Evolutionary conservation across 2,113 vertebrate species (phyloP), one percentile per base, ranked within the genome.

Genomic region (Oryzias javanicus): DNA sequence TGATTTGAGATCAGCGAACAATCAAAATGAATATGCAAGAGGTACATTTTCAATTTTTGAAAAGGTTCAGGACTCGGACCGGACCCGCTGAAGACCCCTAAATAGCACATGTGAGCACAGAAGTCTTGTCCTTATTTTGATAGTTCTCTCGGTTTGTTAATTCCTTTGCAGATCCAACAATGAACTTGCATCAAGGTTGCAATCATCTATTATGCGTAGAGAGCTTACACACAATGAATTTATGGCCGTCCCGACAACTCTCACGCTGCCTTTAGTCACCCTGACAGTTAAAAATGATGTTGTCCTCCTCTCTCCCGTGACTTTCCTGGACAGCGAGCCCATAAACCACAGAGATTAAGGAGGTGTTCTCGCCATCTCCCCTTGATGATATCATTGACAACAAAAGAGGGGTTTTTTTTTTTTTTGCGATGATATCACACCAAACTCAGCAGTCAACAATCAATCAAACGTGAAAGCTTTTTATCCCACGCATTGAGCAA

Each of bases 311-410:
- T 41, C 41, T 27, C 55, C 66, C n/a, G 46, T 4, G 48, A 47
- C 63, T 74, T 65, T 53, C 42, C 25, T 5, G 50, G 35, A 65
- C 76, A 55, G 91, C 49, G 29, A 17, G n/a, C 69, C 64, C 69
- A 19, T 72, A 74, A 78, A 80, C 24, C 60, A 79, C 54, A 6
- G 24, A 66, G 51, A 90, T 87, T 81, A 27, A 54, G 89, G 50
- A 51, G 72, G 51, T 45, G 45, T 65, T 51, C 53, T 55, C 22
- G 18, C 70, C 14, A 56, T 58, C 55, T 67, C 45, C 50, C 6
- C 18, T n/a, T 72, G 72, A 69, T 83, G 73, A 85, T 86, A 65
- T 74, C 77, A 82, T 63, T 52, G 16, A 66, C 62, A 35, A 35
- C 35, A 35, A 35, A 35, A 12, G 35, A 35, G 10, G 3, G 8